Evolutionary conservation across 2,797 vertebrate species (phyloP), one percentile per base, ranked within the genome.

Genomic region (Poecile montanus): DNA sequence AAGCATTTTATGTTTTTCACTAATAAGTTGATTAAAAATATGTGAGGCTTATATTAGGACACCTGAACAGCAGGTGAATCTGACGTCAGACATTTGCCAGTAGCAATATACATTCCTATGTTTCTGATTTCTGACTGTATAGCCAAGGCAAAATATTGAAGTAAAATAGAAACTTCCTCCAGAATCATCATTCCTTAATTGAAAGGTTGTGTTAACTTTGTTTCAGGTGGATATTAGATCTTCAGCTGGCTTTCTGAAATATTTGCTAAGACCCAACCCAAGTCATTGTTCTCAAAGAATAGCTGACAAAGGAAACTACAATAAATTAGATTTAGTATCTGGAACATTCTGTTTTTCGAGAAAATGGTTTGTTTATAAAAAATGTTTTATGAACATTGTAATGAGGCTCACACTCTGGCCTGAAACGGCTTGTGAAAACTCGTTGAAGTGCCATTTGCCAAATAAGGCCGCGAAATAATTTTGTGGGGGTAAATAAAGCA

Each of bases 201-300:
- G 70, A 75, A 84, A 76, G 48, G 40, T 75, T 36, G 36, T 86
- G 50, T 65, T 88, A 82, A 73, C 67, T 93, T 91, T 74, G 23
- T 77, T 92, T 88, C 83, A 79, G 63, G 27, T 90, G n/a, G 90
- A 95, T 87, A 95, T 71, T n/a, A 82, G 73, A 92, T 88, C 92
- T 93, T 94, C 67, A 63, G 10, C 42, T 71, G 30, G 36, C 60
- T 84, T 90, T 75, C 77, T 88, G 85, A 91, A 95, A 90, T 94
- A 94, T 95, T 93, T 94, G 21, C 29, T 27, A 70, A 90, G 77
- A 73, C 87, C 77, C 74, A 93, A 47, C 71, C 77, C 71, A 57
- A 73, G 48, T 89, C 91, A 91, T 71, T 95, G 77, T 93, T 95
- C 84, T 58, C 66, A 68, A 93, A 89, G 86, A 93, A 87, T 4